Percentiles rank a stretch among this genome's conserved stretches.
Evolutionary conservation across 1,140 invertebrate genomes (phyloP).

Genomic region (Sinella curviseta): DNA sequence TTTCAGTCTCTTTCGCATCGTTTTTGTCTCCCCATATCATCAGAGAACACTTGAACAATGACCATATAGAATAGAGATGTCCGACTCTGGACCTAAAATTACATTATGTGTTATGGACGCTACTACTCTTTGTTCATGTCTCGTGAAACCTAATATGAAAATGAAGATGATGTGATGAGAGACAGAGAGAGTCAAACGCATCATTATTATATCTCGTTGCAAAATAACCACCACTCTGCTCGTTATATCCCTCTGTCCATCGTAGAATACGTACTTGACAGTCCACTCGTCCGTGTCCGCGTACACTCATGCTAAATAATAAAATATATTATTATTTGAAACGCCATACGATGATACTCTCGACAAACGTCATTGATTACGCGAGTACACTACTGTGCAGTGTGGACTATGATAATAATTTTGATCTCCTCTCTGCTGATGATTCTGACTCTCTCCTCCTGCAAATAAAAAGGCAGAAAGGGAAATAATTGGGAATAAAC

Average conservation of each 20-base stretch:
- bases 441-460: not conserved
- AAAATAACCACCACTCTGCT: not conserved
- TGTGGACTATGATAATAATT: not conserved
- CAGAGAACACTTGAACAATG: not conserved
- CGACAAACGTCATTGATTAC: not conserved
- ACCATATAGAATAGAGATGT: no score
- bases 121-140: not conserved
- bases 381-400: not conserved
- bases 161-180: not conserved
- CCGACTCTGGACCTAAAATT: not conserved
- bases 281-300: not conserved
- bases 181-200: not conserved
- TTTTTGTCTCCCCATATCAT: not conserved
- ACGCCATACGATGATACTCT: not conserved
- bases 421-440: not conserved
- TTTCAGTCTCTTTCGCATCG: no score
- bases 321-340: not conserved
- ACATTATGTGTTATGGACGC: not conserved
- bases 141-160: not conserved
- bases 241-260: not conserved
- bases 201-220: not conserved
- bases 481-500: conserved; percentile 23
- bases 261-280: not conserved
- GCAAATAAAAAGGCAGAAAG: conserved; percentile 15
- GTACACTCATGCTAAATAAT: not conserved